A percentile compares a stretch with the other conserved stretches of the same genome.
phyloP scores from a whole-genome alignment of 2,113 vertebrate genomes.

The Tragulus kanchil region DNA sequence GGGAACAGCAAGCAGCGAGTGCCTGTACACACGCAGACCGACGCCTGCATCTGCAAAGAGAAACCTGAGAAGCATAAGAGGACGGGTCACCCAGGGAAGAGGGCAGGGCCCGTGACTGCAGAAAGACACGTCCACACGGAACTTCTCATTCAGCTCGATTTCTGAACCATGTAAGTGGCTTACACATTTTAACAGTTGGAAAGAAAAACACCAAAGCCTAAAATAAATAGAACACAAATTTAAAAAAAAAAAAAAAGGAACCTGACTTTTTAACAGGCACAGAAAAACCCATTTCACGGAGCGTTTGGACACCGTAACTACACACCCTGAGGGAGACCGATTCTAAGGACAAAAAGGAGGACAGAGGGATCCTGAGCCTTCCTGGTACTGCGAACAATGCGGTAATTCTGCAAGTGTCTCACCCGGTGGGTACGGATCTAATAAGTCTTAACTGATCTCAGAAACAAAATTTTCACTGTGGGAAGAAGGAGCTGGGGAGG shows the following conservation, averaged over 20 bases:
- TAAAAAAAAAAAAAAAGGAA: not conserved
- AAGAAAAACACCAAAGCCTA: not conserved
- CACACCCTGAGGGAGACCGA: not conserved
- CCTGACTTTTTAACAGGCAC: not conserved
- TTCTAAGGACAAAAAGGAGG: not conserved
- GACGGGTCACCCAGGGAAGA: not conserved
- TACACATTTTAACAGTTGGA: not conserved
- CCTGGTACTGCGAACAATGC: not conserved
- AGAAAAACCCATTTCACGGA: not conserved
- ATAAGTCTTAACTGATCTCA: not conserved
- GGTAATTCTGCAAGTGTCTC: not conserved
- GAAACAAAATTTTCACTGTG: not conserved
- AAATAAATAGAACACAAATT: not conserved
- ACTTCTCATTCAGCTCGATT: not conserved
- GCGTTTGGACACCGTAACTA: not conserved
- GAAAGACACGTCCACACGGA: not conserved
- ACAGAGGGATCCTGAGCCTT: not conserved
- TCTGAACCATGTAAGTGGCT: not conserved
- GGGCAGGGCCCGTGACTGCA: not conserved
- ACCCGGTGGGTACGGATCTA: not conserved
- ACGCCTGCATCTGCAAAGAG: not conserved
- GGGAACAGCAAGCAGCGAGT: not conserved
- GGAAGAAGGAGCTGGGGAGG: not conserved
- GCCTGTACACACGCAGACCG: not conserved
- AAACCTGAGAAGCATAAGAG: not conserved